Conservation (phyloP, 2,888 invertebrate genomes). For the Dione juno region DNA sequence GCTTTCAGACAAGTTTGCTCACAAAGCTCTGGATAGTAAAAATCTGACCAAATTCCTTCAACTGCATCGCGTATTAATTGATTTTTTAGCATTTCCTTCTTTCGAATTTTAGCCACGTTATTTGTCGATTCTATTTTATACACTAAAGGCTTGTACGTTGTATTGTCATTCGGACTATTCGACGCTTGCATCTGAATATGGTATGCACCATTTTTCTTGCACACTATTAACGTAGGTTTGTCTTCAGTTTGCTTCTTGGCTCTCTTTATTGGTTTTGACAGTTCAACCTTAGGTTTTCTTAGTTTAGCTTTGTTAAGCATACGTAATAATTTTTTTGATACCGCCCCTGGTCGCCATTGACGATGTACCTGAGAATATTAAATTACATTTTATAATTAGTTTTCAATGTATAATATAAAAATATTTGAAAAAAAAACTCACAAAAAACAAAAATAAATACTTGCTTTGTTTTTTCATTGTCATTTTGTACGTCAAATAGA, state of each 20-base stretch:
- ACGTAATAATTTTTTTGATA: constrained; percentile 64
- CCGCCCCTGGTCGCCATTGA: constrained; percentile 75
- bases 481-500: not conserved
- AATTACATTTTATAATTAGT: not conserved
- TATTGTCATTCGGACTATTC: constrained; percentile 49
- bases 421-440: not conserved
- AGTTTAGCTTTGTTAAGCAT: constrained; percentile 63
- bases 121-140: constrained; percentile 63
- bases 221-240: constrained; percentile 65
- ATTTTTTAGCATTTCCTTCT: constrained; percentile 52
- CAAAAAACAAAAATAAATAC: constrained; percentile 4
- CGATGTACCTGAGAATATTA: constrained; percentile 55
- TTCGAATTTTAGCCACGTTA: constrained; percentile 58
- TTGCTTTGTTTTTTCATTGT: not conserved
- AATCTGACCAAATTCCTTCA: constrained; percentile 58
- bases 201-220: constrained; percentile 68
- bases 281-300: constrained; percentile 47
- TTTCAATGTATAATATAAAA: not conserved
- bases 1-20: constrained; percentile 60
- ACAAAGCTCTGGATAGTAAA: constrained; percentile 62
- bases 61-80: constrained; percentile 55
- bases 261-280: constrained; percentile 54
- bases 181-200: constrained; percentile 65
- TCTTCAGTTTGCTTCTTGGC: constrained; percentile 58
- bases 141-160: constrained; percentile 59